Base-by-base conservation (phyloP, 2,113 vertebrate genomes). In the Oxygymnocypris stewartii region DNA sequence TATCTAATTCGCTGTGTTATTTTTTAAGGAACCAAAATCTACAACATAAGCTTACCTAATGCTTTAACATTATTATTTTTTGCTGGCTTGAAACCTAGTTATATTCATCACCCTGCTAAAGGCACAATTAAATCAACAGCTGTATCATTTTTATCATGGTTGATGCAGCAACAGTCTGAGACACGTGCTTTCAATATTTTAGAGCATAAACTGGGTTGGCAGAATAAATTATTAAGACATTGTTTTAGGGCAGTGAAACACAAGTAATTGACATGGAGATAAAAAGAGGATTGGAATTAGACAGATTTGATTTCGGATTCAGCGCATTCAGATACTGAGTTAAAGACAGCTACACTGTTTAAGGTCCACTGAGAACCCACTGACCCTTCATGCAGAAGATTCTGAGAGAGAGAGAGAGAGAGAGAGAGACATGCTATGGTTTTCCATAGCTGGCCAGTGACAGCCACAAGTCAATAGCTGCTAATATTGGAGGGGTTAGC, bases 391-490 rank as follows among this genome's bases (percentile, higher is more conserved):
- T 83, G 82, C 71, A 82, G 40, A 83, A 83, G 84, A 83, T 31
- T 31, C n/a, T n/a, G 25, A 82, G 0, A 69, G 79, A 28, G 77
- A 79, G 4, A 65, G 12, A 28, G 8, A 28, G 18, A 61, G 61
- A 47, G 13, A 31, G 40, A 16, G 59, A 49, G 73, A 12, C 51
- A 61, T 79, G 81, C 51, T 87, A 87, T 13, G 28, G 71, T 85
- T 90, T 90, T 89, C 87, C 84, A 88, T 89, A 6, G n/a, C 74
- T 78, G 44, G 59, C 25, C 28, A 35, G 76, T 59, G 79, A 85
- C 89, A 87, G 73, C 51, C 79, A 71, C 59, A 57, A 90, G 88
- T 88, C 90, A 92, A 90, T 87, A 92, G 73, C 75, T 90, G 25
- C 87, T 88, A 88, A 92, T 89, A 85, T 85, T 79, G 82, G 31